phyloP scores from a whole-genome alignment of 1,140 invertebrate species.

The Sitophilus oryzae region DNA sequence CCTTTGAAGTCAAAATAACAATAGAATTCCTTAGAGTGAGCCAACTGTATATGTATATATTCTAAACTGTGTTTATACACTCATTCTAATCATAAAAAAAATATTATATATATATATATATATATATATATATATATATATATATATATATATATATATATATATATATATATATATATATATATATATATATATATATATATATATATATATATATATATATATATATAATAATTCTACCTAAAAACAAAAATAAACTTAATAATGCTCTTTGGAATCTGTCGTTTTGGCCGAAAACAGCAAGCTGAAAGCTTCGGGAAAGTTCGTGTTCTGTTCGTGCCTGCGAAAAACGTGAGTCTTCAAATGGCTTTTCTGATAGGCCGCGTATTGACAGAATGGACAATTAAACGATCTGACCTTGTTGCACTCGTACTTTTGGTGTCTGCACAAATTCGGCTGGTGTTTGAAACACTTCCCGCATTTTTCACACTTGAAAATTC shows the following conservation, averaged over 20 bases:
- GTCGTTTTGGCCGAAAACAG: constrained; percentile 13
- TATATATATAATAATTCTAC: no score
- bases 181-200: not conserved
- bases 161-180: not conserved
- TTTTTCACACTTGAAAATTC: constrained; percentile 28
- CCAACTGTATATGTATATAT: no score
- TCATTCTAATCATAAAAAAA: no score
- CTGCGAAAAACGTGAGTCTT: constrained; percentile 41
- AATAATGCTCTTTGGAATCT: no score
- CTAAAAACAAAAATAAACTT: no score
- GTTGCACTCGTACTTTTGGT: constrained; percentile 53
- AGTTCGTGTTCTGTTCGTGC: constrained; percentile 17
- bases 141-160: not conserved
- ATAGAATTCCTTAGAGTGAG: no score
- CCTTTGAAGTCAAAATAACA: no score
- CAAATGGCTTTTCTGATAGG: constrained; percentile 44
- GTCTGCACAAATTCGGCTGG: constrained; percentile 39
- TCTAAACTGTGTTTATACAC: no score
- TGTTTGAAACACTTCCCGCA: constrained; percentile 37
- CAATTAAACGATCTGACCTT: constrained; percentile 53
- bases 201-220: not conserved
- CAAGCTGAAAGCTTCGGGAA: constrained; percentile 5
- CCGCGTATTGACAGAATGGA: constrained; percentile 49
- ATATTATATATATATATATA: no score
- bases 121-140: no score